Evolutionary conservation across 2,797 vertebrate species (phyloP), one percentile per base, ranked within the genome.

Genomic region (Danio tinwini): DNA sequence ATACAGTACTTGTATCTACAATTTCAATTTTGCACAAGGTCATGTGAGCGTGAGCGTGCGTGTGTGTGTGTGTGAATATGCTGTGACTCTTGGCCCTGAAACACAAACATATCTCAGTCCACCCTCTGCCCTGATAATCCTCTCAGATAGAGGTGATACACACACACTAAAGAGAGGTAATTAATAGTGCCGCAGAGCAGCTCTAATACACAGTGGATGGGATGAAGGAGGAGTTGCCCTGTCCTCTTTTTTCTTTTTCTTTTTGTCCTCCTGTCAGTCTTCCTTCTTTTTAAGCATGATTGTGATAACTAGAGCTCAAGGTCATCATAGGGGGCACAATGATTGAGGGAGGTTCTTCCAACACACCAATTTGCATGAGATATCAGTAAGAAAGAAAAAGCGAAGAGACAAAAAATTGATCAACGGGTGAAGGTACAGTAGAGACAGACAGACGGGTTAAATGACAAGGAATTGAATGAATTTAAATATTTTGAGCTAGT

Each of bases 271-370:
- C 37, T 17, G 65, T 80, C 58, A 55, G 59, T 19, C 86, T 83
- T 89, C 81, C 80, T 85, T 88, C 85, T 85, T 87, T 86, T 87
- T 78, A 92, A 96, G 93, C 92, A 88, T 53, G 87, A 86, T 65
- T 88, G 91, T 94, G 95, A 97, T 96, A 97, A 96, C 93, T 90
- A 89, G 89, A 95, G 92, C 94, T 94, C 95, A 98, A 98, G 97
- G 97, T 98, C 97, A 95, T 92, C 79, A 87, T 50, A 17, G 76
- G 78, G 74, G 84, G 63, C 69, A 50, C 49, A 1, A 71, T 72
- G 76, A 42, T 37, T 21, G 39, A 56, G 68, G 63, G 79, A 65
- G 61, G 45, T 49, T 71, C 62, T 58, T 76, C 56, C 37, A 44
- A 76, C 73, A 82, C 58, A 72, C 74, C 55, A 84, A 86, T 86